phyloP scores from a whole-genome alignment of 2,113 vertebrate species.

The Anarhynchus alexandrinus region DNA sequence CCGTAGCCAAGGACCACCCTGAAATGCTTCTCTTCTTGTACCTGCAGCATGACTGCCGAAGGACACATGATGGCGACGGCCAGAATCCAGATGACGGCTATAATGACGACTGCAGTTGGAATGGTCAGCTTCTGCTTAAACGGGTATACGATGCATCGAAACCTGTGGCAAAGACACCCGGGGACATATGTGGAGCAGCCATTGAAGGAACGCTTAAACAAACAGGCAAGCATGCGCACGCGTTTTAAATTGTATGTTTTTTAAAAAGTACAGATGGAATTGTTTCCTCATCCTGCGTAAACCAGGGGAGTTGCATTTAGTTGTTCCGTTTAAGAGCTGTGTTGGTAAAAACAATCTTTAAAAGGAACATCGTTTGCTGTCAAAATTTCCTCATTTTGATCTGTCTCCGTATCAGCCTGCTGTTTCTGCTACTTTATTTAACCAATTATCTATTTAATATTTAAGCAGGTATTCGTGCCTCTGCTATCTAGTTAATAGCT shows the following conservation, averaged over 20 bases:
- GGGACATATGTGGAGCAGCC: neutral
- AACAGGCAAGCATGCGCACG: fast-evolving
- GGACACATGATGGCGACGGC: constrained; percentile 89
- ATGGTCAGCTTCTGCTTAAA: constrained; percentile 90
- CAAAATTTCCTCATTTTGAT: neutral
- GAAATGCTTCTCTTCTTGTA: constrained; percentile 82
- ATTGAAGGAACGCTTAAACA: fast-evolving
- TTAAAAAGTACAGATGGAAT: neutral
- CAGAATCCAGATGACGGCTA: constrained; percentile 86
- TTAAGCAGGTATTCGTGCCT: neutral
- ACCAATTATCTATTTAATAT: too few relatives aligned
- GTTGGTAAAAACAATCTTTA: neutral
- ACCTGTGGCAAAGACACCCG: constrained; percentile 67
- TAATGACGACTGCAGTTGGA: constrained; percentile 74
- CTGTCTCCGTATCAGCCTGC: neutral
- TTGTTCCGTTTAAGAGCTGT: neutral
- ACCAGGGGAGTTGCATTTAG: neutral
- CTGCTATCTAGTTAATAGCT: neutral
- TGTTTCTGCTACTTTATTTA: neutral
- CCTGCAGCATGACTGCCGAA: constrained; percentile 87
- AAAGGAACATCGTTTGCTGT: neutral
- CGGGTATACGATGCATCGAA: constrained; percentile 85
- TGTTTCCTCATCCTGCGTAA: neutral
- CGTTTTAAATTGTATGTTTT: fast-evolving
- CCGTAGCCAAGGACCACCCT: constrained; percentile 74